phyloP scores from a whole-genome alignment of 1,140 invertebrate species.

The Bombus waltoni region DNA sequence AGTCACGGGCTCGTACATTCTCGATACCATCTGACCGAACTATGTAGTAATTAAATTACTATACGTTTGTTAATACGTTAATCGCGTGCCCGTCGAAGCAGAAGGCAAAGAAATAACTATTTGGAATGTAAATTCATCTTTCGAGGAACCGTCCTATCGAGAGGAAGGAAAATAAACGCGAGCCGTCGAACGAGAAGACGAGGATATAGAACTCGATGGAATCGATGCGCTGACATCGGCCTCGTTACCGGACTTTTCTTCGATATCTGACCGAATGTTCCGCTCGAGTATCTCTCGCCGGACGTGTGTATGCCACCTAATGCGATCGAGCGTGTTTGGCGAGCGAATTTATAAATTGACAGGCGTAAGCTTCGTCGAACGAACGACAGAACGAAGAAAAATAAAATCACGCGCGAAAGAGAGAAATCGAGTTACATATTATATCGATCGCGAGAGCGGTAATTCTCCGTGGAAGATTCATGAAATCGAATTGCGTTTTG shows the following conservation, averaged over 20 bases:
- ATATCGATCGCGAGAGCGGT: neutral
- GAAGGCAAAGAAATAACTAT: neutral
- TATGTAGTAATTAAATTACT: too few relatives aligned
- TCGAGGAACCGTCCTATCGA: neutral
- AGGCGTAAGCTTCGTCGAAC: slow-evolving; percentile 36
- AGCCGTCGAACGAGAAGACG: neutral
- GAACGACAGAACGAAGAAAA: slow-evolving; percentile 54
- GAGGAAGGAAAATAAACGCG: neutral
- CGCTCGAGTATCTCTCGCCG: slow-evolving; percentile 6
- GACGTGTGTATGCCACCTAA: neutral
- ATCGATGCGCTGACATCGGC: neutral
- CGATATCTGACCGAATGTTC: slow-evolving; percentile 18
- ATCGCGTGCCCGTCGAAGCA: neutral
- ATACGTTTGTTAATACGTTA: neutral
- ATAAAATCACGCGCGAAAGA: slow-evolving; percentile 31
- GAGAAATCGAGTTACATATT: neutral
- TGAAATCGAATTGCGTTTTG: neutral
- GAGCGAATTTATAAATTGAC: slow-evolving; percentile 74
- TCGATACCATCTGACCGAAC: too few relatives aligned
- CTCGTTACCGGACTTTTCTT: slow-evolving; percentile 19
- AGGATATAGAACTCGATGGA: neutral
- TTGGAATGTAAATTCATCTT: neutral
- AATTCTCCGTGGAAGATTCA: neutral
- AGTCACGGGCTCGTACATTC: too few relatives aligned
- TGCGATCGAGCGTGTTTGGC: slow-evolving; percentile 30